A percentile compares a stretch with the other conserved stretches of the same genome.
Evolutionary conservation across 1,140 invertebrate species (phyloP).

Genomic region (Andricus grossulariae): DNA sequence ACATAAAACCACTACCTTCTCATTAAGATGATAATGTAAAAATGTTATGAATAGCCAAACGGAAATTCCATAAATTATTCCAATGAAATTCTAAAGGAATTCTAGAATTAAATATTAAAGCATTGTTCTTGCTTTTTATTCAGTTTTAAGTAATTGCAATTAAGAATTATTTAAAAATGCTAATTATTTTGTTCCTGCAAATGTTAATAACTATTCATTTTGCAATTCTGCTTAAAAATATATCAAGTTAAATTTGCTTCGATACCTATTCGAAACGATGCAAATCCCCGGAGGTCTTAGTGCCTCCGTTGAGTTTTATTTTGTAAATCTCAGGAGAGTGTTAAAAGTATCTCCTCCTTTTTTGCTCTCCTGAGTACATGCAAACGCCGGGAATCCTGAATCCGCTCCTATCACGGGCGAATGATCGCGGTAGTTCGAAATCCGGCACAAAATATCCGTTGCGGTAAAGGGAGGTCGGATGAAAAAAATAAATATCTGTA

Average conservation of each 20-base stretch:
- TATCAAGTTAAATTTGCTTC: neutral
- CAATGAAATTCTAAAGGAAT: too few relatives aligned
- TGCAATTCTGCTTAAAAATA: too few relatives aligned
- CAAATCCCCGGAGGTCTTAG: slow-evolving; percentile 54
- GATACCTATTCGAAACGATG: slow-evolving; percentile 38
- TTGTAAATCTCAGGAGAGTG: slow-evolving; percentile 34
- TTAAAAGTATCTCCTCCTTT: slow-evolving; percentile 60
- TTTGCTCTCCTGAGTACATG: slow-evolving; percentile 53
- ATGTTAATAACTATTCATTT: too few relatives aligned
- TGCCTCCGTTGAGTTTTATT: slow-evolving; percentile 37
- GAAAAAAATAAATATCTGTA: slow-evolving; percentile 49
- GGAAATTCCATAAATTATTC: too few relatives aligned
- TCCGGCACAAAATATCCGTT: slow-evolving; percentile 61
- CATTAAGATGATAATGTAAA: too few relatives aligned
- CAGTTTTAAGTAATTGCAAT: too few relatives aligned
- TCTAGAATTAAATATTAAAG: too few relatives aligned
- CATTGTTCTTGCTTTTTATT: too few relatives aligned
- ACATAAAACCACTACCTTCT: too few relatives aligned
- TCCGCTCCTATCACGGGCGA: slow-evolving; percentile 69
- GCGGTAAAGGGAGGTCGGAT: slow-evolving; percentile 52
- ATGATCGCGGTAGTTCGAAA: slow-evolving; percentile 64
- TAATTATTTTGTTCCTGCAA: too few relatives aligned
- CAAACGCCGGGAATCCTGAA: slow-evolving; percentile 64
- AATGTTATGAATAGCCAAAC: too few relatives aligned
- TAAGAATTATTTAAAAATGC: too few relatives aligned